Conservation (phyloP, 2,797 vertebrate species). For the Falco concolor region DNA sequence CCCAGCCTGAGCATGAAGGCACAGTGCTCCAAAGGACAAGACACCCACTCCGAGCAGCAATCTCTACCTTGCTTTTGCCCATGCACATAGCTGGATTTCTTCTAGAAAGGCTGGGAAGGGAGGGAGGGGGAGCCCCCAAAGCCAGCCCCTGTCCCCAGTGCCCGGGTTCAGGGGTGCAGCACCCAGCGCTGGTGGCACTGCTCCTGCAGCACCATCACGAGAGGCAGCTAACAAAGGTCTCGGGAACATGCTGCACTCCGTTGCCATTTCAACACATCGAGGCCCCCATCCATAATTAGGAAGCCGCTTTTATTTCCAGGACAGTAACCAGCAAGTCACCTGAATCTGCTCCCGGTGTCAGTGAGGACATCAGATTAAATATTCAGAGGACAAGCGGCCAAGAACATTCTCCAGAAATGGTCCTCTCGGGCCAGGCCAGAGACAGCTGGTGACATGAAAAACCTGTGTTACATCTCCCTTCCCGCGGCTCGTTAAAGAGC, state of each 20-base stretch:
- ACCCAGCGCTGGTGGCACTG: fast-evolving
- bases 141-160: not conserved
- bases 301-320: not conserved
- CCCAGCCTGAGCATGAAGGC: not conserved
- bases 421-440: not conserved
- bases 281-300: not conserved
- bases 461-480: not conserved
- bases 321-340: not conserved
- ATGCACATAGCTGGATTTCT: fast-evolving
- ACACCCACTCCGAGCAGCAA: fast-evolving
- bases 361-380: not conserved
- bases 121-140: not conserved
- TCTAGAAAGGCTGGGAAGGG: no score
- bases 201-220: fast-evolving
- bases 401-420: not conserved
- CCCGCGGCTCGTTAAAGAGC: not conserved
- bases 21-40: fast-evolving
- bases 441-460: not conserved
- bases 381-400: not conserved
- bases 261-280: not conserved
- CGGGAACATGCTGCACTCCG: fast-evolving
- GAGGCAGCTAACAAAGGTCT: fast-evolving
- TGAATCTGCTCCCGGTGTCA: not conserved
- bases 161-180: fast-evolving
- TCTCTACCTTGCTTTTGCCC: not conserved